These are phyloP conservation scores for Tinamus guttatus DNA, from an alignment of 2,113 vertebrate species.

Conservation along the genomic window DNA sequence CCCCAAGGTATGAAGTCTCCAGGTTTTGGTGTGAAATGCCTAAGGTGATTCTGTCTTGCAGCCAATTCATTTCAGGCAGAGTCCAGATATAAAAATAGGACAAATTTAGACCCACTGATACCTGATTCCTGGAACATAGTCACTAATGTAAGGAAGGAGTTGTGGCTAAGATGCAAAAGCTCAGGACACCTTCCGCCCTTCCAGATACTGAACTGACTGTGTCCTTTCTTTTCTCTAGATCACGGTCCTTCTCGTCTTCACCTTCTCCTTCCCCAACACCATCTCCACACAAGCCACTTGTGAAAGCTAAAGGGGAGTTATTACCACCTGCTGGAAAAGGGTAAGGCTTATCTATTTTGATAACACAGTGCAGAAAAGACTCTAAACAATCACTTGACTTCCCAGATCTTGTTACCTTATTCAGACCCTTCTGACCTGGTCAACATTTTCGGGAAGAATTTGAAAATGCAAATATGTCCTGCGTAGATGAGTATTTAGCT, in stretches of 20 bases:
- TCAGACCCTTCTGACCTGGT: neutral
- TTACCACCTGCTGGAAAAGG: constrained; percentile 81
- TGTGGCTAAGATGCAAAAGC: neutral
- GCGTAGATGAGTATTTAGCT: neutral
- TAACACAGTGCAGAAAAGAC: neutral
- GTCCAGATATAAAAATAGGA: neutral
- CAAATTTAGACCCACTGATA: neutral
- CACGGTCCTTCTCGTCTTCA: constrained; percentile 92
- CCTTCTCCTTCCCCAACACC: constrained; percentile 89
- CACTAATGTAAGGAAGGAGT: fast-evolving
- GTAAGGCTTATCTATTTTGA: constrained; percentile 67
- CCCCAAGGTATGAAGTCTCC: neutral
- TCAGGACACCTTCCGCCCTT: neutral
- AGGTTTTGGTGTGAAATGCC: neutral
- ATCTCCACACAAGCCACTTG: constrained; percentile 82
- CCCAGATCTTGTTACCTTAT: neutral
- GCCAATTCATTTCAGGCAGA: neutral
- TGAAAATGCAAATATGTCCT: neutral
- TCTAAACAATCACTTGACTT: neutral
- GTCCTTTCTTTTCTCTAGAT: constrained; percentile 75
- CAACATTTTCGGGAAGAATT: neutral
- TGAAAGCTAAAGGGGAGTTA: constrained; percentile 87
- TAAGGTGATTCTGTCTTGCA: neutral
- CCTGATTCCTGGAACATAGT: neutral
- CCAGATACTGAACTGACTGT: neutral